Evolutionary conservation across 2,113 vertebrate species (phyloP).

Genomic region (Aegithalos caudatus): DNA sequence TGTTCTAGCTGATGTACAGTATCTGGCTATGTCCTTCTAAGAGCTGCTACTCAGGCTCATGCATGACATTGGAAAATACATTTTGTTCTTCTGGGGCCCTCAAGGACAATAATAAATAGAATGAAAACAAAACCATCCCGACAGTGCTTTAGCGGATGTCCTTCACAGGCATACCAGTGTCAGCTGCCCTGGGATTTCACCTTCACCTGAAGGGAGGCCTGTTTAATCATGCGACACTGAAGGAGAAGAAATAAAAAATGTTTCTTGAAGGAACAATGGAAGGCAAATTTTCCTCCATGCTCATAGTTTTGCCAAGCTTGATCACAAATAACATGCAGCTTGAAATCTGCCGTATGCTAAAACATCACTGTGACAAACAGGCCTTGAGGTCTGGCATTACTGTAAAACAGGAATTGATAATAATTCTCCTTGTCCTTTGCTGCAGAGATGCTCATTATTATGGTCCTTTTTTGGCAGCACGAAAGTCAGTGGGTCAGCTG

Average conservation of each 20-base stretch:
- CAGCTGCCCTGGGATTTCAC: background rate
- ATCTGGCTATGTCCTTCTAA: background rate
- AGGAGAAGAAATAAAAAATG: background rate
- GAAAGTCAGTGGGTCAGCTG: background rate
- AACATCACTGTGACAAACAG: background rate
- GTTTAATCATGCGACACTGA: background rate
- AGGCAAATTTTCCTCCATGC: background rate
- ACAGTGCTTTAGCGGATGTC: background rate
- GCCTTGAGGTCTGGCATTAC: background rate
- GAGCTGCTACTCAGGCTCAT: conserved; percentile 6
- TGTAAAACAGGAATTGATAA: conserved; percentile 1
- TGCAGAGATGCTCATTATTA: background rate
- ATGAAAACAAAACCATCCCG: conserved; percentile 28
- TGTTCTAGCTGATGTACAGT: background rate
- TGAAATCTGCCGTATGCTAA: background rate
- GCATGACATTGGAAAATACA: conserved; percentile 45
- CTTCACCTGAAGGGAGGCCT: conserved; percentile 13
- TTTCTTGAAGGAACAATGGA: background rate
- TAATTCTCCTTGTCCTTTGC: conserved; percentile 7
- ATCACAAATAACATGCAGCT: background rate
- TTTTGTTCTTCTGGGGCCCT: conserved; percentile 42
- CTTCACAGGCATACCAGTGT: background rate
- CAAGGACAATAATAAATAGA: conserved; percentile 59
- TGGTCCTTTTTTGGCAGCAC: background rate
- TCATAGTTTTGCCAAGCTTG: background rate